A percentile compares a stretch with the other conserved stretches of the same genome.
phyloP scores from a whole-genome alignment of 2,888 invertebrate species.

The Drosophila mimica region DNA sequence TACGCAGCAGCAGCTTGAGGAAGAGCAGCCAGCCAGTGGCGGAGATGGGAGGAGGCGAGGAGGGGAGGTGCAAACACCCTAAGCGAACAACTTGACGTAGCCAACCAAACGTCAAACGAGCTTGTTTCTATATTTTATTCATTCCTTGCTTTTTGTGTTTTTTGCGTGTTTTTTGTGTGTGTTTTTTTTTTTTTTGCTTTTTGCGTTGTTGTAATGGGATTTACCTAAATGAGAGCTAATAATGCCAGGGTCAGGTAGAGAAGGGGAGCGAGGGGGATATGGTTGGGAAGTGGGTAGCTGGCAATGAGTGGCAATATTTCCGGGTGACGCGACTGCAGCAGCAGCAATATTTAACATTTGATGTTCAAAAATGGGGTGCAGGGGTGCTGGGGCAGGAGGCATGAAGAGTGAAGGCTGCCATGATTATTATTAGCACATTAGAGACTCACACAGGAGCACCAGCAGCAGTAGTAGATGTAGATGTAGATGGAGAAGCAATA shows the following conservation, averaged over 20 bases:
- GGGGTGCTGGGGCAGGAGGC: not conserved
- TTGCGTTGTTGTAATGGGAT: slow-evolving; percentile 67
- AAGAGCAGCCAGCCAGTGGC: not conserved
- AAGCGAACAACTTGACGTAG: slow-evolving; percentile 50
- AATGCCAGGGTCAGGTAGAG: slow-evolving; percentile 51
- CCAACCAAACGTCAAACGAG: slow-evolving; percentile 75
- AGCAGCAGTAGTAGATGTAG: slow-evolving; percentile 6
- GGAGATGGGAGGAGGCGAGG: not conserved
- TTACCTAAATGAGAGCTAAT: slow-evolving; percentile 80
- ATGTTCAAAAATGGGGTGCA: slow-evolving; percentile 45
- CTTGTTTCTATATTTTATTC: slow-evolving; percentile 19
- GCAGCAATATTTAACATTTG: slow-evolving; percentile 71
- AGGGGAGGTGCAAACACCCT: slow-evolving; percentile 59
- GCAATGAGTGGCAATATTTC: slow-evolving; percentile 75
- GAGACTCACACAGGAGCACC: slow-evolving; percentile 32
- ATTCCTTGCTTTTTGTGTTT: slow-evolving; percentile 11
- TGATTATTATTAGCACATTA: slow-evolving; percentile 81
- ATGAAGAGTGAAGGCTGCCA: slow-evolving; percentile 53
- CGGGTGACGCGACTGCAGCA: slow-evolving; percentile 53
- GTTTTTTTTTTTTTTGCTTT: slow-evolving; percentile 13
- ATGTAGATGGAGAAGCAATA: slow-evolving; percentile 12
- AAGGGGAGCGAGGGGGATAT: not conserved
- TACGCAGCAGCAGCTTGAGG: slow-evolving; percentile 1
- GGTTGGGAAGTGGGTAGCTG: slow-evolving; percentile 13
- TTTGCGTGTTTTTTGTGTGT: not conserved